Percentiles rank a stretch among this genome's conserved stretches.
Conservation (phyloP, 1,140 invertebrate genomes). For the Sarcophaga bullata region DNA sequence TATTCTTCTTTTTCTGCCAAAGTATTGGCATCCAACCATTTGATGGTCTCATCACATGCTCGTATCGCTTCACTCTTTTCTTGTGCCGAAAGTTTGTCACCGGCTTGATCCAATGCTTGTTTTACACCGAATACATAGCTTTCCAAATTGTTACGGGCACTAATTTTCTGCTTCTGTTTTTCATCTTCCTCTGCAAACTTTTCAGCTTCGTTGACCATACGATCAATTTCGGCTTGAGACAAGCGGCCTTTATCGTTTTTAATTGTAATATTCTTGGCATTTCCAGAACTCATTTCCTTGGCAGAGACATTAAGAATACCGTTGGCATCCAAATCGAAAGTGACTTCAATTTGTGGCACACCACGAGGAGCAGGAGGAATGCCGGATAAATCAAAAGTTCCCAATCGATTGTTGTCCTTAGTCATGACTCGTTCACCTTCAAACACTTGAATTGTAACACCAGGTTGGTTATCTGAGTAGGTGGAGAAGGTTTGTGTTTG, state of each 20-base stretch:
- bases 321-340: slow-evolving; percentile 76
- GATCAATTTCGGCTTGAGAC: slow-evolving; percentile 82
- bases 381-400: slow-evolving; percentile 80
- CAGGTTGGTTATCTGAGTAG: slow-evolving; percentile 77
- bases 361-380: slow-evolving; percentile 86
- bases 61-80: slow-evolving; percentile 73
- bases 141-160: slow-evolving; percentile 72
- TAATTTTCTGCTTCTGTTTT: slow-evolving; percentile 73
- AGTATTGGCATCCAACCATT: slow-evolving; percentile 74
- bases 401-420: slow-evolving; percentile 79
- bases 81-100: slow-evolving; percentile 61
- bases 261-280: slow-evolving; percentile 80
- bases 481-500: slow-evolving; percentile 74
- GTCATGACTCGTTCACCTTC: slow-evolving; percentile 79
- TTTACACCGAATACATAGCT: slow-evolving; percentile 80
- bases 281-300: slow-evolving; percentile 68
- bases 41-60: slow-evolving; percentile 68
- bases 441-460: slow-evolving; percentile 74
- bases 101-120: slow-evolving; percentile 67
- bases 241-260: slow-evolving; percentile 86
- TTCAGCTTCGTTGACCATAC: slow-evolving; percentile 60
- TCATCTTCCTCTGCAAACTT: slow-evolving; percentile 72
- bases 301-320: slow-evolving; percentile 77
- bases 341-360: slow-evolving; percentile 80
- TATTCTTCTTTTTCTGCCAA: slow-evolving; percentile 74